Evolutionary conservation across 2,113 vertebrate species (phyloP).

Genomic region (Rafetus swinhoei): DNA sequence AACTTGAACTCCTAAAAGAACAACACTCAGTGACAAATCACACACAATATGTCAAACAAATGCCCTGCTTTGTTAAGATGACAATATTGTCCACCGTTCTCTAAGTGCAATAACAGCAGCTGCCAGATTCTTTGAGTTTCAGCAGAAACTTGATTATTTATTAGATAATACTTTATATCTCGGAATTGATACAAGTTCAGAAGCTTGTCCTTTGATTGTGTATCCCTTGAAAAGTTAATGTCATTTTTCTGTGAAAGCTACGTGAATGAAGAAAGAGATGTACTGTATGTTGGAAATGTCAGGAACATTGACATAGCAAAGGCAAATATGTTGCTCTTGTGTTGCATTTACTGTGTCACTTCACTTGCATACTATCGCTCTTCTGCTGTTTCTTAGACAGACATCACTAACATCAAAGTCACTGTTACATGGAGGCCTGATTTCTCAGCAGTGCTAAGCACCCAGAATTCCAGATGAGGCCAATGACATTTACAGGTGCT

Average conservation of each 20-base stretch:
- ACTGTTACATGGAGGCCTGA: not conserved
- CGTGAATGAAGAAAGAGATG: not conserved
- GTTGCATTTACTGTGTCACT: not conserved
- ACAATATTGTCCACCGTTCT: not conserved
- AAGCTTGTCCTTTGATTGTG: slow-evolving; percentile 24
- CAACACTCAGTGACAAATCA: accelerated
- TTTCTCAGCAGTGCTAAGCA: not conserved
- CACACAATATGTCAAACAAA: not conserved
- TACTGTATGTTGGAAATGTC: not conserved
- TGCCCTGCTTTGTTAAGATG: not conserved
- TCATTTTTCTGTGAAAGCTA: not conserved
- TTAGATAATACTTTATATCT: not conserved
- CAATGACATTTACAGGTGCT: not conserved
- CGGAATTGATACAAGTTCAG: slow-evolving; percentile 28
- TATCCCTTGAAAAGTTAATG: slow-evolving; percentile 16
- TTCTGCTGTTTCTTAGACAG: not conserved
- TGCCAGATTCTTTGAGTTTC: not conserved
- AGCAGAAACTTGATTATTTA: not conserved
- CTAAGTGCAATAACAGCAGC: not conserved
- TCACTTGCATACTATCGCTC: not conserved
- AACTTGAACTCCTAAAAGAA: not conserved
- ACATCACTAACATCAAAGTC: not conserved
- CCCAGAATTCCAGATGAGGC: not conserved
- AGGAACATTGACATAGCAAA: not conserved
- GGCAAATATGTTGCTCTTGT: not conserved